Percentiles rank a stretch among this genome's conserved stretches.
Evolutionary conservation across 2,888 invertebrate species (phyloP).

Genomic region (Xylota segnis): DNA sequence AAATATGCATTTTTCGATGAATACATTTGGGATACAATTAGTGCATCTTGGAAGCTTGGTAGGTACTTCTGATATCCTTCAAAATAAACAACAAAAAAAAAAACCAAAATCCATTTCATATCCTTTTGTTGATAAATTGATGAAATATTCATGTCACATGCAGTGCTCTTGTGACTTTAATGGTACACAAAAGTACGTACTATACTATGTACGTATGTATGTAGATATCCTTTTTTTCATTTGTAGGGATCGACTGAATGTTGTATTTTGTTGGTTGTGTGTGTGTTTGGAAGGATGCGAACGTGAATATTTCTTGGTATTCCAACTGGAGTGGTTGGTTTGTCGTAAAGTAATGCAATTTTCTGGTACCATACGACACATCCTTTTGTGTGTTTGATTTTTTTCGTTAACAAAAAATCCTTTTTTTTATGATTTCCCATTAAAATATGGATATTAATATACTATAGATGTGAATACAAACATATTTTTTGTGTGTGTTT

Average conservation of each 20-base stretch:
- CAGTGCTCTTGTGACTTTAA: constrained; percentile 73
- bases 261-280: constrained; percentile 11
- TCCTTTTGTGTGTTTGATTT: constrained; percentile 53
- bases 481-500: background rate
- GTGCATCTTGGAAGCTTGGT: constrained; percentile 58
- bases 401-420: constrained; percentile 36
- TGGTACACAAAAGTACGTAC: constrained; percentile 41
- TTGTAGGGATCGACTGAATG: constrained; percentile 33
- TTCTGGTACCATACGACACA: constrained; percentile 59
- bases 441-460: constrained; percentile 73
- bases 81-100: constrained; percentile 38
- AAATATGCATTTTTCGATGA: background rate
- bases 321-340: constrained; percentile 39
- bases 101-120: constrained; percentile 56
- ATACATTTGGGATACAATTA: constrained; percentile 52
- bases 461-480: no score
- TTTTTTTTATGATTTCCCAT: constrained; percentile 66
- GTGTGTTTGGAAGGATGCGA: background rate
- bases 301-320: constrained; percentile 24
- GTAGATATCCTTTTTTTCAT: constrained; percentile 16
- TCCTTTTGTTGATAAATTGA: constrained; percentile 74
- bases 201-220: no score
- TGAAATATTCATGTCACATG: constrained; percentile 77
- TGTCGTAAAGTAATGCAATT: constrained; percentile 71
- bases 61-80: constrained; percentile 18